A percentile compares a stretch with the other conserved stretches of the same genome.
Evolutionary conservation across 2,888 invertebrate genomes (phyloP).

Genomic region (Drosophila antonietae): DNA sequence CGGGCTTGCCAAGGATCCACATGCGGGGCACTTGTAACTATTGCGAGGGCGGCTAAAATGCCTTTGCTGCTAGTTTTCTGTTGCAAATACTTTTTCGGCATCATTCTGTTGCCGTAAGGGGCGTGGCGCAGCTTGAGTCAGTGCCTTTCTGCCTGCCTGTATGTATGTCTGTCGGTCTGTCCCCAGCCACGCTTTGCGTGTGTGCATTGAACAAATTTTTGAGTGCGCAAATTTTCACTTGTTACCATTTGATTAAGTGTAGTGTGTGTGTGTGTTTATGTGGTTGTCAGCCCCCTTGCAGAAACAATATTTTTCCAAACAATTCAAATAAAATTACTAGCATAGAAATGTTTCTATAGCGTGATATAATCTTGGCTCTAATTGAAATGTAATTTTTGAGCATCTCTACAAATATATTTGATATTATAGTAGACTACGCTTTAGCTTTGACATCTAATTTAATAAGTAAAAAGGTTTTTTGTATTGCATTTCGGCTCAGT

Average conservation of each 20-base stretch:
- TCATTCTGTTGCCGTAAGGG: conserved; percentile 16
- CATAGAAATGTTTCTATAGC: conserved; percentile 7
- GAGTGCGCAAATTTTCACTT: conserved; percentile 51
- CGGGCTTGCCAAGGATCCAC: conserved; percentile 38
- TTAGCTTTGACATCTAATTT: background rate
- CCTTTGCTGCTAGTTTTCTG: conserved; percentile 53
- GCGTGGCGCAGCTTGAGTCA: conserved; percentile 12
- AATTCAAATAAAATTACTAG: conserved; percentile 45
- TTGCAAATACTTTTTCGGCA: conserved; percentile 49
- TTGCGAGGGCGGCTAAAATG: conserved; percentile 54
- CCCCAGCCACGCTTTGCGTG: conserved; percentile 15
- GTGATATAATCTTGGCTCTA: conserved; percentile 7
- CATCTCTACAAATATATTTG: background rate
- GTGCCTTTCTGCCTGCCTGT: conserved; percentile 13
- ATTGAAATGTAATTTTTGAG: conserved; percentile 4
- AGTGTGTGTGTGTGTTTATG: conserved; percentile 50
- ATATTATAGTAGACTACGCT: conserved; percentile 21
- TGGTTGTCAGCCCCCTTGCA: conserved; percentile 6
- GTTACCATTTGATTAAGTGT: conserved; percentile 63
- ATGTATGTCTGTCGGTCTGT: background rate
- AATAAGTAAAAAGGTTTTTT: background rate
- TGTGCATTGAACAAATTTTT: conserved; percentile 61
- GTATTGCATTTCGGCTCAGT: conserved; percentile 8
- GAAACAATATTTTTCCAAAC: conserved; percentile 1
- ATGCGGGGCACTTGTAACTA: conserved; percentile 59